These are phyloP conservation scores for Scrobipalpa atriplicella DNA, from an alignment of 2,888 invertebrate species.

Conservation along the genomic window DNA sequence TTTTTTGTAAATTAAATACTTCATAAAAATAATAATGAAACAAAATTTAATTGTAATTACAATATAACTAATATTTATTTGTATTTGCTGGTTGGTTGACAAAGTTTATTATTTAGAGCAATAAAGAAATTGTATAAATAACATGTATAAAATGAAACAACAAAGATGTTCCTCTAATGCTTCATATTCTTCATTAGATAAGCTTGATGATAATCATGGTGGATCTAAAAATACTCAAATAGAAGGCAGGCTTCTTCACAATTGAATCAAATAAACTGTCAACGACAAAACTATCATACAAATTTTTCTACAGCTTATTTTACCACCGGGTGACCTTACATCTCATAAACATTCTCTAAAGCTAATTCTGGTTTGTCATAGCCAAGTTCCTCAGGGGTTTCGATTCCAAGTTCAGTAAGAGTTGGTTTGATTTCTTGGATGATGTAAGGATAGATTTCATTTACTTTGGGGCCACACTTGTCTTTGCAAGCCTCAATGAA, in stretches of 20 bases:
- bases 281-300: conserved; percentile 75
- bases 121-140: conserved; percentile 32
- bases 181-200: conserved; percentile 60
- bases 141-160: conserved; percentile 52
- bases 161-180: conserved; percentile 52
- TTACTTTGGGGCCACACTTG: conserved; percentile 90
- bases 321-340: conserved; percentile 67
- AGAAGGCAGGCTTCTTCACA: conserved; percentile 56
- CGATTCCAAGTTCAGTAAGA: conserved; percentile 95
- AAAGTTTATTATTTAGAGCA: conserved; percentile 21
- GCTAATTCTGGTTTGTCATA: conserved; percentile 98
- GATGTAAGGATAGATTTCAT: conserved; percentile 93
- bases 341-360: conserved; percentile 87
- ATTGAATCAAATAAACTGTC: conserved; percentile 62
- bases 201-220: conserved; percentile 54
- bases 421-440: conserved; percentile 96
- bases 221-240: conserved; percentile 54
- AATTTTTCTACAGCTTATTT: conserved; percentile 71
- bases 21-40: conserved; percentile 3
- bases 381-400: conserved; percentile 97
- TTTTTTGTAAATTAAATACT: neutral
- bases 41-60: neutral
- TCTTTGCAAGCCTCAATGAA: conserved; percentile 96
- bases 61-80: conserved; percentile 23
- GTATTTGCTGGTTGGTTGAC: conserved; percentile 25